Evolutionary conservation across 2,113 vertebrate genomes (phyloP).

Genomic region (Ginglymostoma cirratum): DNA sequence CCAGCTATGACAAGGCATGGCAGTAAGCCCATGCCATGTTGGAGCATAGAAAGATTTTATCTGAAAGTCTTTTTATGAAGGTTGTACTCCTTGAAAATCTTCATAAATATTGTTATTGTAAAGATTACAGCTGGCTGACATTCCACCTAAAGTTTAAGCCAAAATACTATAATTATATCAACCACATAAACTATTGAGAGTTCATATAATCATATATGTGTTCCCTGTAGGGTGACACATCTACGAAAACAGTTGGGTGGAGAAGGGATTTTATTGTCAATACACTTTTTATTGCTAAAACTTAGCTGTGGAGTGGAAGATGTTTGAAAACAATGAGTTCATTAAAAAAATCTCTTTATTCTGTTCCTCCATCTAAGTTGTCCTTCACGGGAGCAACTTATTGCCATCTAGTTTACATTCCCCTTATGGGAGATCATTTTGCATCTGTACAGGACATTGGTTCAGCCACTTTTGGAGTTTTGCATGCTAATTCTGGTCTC

Average conservation of each 20-base stretch:
- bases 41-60: not conserved
- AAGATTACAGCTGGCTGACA: not conserved
- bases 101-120: slow-evolving; percentile 21
- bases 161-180: not conserved
- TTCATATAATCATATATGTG: not conserved
- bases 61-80: not conserved
- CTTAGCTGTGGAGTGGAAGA: not conserved
- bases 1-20: not conserved
- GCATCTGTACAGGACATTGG: too few relatives aligned
- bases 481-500: too few relatives aligned
- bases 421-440: not conserved
- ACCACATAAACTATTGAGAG: not conserved
- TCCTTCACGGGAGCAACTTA: not conserved
- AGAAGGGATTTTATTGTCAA: not conserved
- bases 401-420: not conserved
- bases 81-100: not conserved
- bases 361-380: not conserved
- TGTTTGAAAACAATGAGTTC: not conserved
- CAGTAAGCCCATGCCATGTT: not conserved
- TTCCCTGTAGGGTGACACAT: not conserved
- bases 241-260: not conserved
- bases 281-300: not conserved
- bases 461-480: too few relatives aligned
- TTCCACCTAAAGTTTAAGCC: not conserved
- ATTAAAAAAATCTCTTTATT: not conserved